phyloP scores from a whole-genome alignment of 1,140 invertebrate genomes.

The Neomicropteryx cornuta region DNA sequence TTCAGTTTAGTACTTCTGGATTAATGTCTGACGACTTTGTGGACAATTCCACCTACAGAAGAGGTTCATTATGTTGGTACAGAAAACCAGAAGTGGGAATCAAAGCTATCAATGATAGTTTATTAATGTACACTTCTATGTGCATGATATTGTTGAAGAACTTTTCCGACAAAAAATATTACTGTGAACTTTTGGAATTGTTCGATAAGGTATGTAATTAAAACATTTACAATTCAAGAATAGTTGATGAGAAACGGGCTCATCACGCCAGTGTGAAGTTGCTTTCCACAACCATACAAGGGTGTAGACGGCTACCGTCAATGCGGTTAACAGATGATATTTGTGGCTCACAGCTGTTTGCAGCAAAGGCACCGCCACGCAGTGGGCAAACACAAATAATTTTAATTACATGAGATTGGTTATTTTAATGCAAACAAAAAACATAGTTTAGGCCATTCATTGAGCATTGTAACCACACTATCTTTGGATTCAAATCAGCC shows the following conservation, averaged over 20 bases:
- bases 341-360: no score
- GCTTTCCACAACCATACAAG: no score
- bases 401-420: no score
- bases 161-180: slow-evolving; percentile 59
- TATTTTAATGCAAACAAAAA: no score
- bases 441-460: no score
- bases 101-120: slow-evolving; percentile 70
- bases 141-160: slow-evolving; percentile 62
- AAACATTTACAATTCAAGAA: slow-evolving; percentile 9
- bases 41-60: slow-evolving; percentile 60
- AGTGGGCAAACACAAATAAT: no score
- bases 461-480: no score
- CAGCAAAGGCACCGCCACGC: no score
- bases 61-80: slow-evolving; percentile 80
- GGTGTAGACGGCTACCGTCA: no score
- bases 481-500: no score
- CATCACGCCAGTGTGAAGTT: no score
- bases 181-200: slow-evolving; percentile 58
- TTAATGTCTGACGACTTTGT: slow-evolving; percentile 82
- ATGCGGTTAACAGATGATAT: no score
- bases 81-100: slow-evolving; percentile 58
- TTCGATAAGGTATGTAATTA: slow-evolving; percentile 54
- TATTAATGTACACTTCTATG: slow-evolving; percentile 62
- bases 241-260: slow-evolving; percentile 36
- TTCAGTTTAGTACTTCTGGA: slow-evolving; percentile 64